These are phyloP conservation scores for Drosophila kohkoa DNA, from an alignment of 1,140 invertebrate species.

Conservation along the genomic window DNA sequence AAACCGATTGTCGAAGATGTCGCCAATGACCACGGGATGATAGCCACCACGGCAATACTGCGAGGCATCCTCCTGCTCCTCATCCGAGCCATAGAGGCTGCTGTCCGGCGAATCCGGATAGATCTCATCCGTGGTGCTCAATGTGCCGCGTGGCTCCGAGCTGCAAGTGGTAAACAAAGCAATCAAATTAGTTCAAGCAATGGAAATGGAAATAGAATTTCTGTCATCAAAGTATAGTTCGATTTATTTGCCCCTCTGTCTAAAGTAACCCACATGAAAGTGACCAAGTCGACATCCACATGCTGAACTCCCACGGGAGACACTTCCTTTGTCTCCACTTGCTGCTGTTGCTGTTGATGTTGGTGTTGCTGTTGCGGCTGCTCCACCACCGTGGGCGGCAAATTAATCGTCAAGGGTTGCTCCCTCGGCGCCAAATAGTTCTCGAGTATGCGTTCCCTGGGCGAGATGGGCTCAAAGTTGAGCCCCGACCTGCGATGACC, in stretches of 20 bases:
- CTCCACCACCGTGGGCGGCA: conserved; percentile 26
- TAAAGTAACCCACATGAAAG: conserved; percentile 62
- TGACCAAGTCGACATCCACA: conserved; percentile 43
- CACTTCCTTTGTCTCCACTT: conserved; percentile 1
- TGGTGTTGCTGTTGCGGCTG: not conserved
- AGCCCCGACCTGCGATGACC: conserved; percentile 26
- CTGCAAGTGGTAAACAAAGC: conserved; percentile 50
- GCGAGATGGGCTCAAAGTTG: conserved; percentile 59
- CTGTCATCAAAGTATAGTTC: conserved; percentile 10
- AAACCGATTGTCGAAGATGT: conserved; percentile 97
- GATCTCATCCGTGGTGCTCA: conserved; percentile 80
- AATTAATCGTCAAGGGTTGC: conserved; percentile 56
- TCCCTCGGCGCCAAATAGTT: conserved; percentile 60
- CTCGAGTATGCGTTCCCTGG: conserved; percentile 55
- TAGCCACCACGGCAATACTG: conserved; percentile 98
- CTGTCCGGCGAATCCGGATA: conserved; percentile 83
- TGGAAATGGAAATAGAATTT: not conserved
- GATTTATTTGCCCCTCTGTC: not conserved
- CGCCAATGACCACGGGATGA: conserved; percentile 97
- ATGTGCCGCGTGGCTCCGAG: conserved; percentile 81
- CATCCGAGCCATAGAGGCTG: conserved; percentile 87
- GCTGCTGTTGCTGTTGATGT: not conserved
- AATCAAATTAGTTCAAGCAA: conserved; percentile 5
- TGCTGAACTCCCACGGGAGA: conserved; percentile 17
- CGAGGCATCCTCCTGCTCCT: conserved; percentile 97